A percentile compares a stretch with the other conserved stretches of the same genome.
phyloP scores from a whole-genome alignment of 2,113 vertebrate genomes.

The Microcebus murinus region DNA sequence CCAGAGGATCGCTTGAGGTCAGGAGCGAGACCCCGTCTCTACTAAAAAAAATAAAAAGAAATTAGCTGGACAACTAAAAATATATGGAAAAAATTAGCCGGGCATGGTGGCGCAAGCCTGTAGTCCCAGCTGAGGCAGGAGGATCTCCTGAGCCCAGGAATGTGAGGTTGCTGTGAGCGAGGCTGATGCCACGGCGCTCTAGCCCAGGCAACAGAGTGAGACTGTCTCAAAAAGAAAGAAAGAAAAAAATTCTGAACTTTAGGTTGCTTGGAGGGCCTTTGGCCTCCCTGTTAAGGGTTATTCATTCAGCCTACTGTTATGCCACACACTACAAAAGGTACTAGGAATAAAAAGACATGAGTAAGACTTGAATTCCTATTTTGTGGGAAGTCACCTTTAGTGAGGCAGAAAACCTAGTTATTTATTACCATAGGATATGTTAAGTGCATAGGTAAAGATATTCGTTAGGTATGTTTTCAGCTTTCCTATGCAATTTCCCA shows the following conservation, averaged over 20 bases:
- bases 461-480: neutral
- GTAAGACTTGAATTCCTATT: neutral
- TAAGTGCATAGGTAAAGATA: neutral
- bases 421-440: neutral
- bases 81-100: no score
- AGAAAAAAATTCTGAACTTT: neutral
- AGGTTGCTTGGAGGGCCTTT: neutral
- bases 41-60: no score
- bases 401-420: constrained; percentile 8
- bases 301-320: neutral
- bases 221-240: no score
- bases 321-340: neutral
- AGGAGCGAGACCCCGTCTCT: no score
- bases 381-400: neutral
- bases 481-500: neutral
- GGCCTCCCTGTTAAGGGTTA: neutral
- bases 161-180: no score
- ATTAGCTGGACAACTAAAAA: no score
- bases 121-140: no score
- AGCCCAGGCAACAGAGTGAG: no score
- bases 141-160: no score
- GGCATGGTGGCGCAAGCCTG: no score
- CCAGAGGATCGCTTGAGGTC: no score
- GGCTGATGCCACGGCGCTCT: no score
- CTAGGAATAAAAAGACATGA: neutral